A percentile compares a stretch with the other conserved stretches of the same genome.
phyloP scores from a whole-genome alignment of 2,888 invertebrate species.

The Masnerella sp. region DNA sequence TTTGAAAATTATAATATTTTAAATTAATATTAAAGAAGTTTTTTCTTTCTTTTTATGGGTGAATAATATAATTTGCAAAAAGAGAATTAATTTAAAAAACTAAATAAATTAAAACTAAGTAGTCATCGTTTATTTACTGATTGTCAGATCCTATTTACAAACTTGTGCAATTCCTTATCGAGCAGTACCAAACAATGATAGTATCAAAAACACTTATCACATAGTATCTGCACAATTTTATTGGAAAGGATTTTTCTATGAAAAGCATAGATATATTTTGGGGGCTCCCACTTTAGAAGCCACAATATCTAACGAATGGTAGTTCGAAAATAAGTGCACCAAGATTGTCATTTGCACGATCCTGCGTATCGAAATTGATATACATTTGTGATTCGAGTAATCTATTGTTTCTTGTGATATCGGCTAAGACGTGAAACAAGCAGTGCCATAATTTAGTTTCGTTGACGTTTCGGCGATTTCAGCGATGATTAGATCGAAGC shows the following conservation, averaged over 20 bases:
- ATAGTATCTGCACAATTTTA: conserved; percentile 20
- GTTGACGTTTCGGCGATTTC: conserved; percentile 19
- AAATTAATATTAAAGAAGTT: no score
- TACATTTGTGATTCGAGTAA: conserved; percentile 32
- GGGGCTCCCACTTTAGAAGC: neutral
- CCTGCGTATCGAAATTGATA: conserved; percentile 3
- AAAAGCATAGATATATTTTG: conserved; percentile 22
- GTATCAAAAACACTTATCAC: conserved; percentile 12
- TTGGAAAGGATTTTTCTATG: neutral
- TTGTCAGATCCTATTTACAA: no score
- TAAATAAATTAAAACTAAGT: no score
- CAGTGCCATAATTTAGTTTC: conserved; percentile 52
- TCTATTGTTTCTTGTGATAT: conserved; percentile 45
- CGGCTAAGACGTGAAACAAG: conserved; percentile 37
- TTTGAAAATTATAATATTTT: no score
- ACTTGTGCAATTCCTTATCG: no score
- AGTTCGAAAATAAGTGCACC: conserved; percentile 17
- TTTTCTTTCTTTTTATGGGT: no score
- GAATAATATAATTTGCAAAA: no score
- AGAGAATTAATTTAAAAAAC: no score
- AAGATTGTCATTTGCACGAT: conserved; percentile 31
- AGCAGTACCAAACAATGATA: conserved; percentile 8
- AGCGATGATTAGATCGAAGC: neutral
- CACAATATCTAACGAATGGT: conserved; percentile 3
- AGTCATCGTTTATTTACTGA: no score